Percentiles rank a stretch among this genome's conserved stretches.
phyloP scores from a whole-genome alignment of 2,888 invertebrate species.

The Plebejus argus region DNA sequence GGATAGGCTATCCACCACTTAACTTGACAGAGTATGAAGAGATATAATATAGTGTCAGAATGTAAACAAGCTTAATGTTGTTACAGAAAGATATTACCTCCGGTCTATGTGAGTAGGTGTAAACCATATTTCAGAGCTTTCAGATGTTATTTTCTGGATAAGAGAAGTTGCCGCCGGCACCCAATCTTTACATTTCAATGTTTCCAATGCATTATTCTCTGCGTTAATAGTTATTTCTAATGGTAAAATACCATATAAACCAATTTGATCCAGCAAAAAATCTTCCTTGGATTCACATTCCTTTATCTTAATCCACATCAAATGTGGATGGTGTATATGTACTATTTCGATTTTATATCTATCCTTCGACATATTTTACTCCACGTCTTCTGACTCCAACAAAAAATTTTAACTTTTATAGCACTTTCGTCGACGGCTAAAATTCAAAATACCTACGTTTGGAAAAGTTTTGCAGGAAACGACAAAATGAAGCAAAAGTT shows the following conservation, averaged over 20 bases:
- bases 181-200: conserved; percentile 52
- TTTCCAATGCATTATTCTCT: conserved; percentile 44
- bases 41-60: too few species aligned
- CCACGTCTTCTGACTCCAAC: not conserved
- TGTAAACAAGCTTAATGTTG: too few species aligned
- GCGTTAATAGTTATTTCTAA: conserved; percentile 48
- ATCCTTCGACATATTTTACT: conserved; percentile 45
- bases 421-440: not conserved
- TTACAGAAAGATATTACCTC: conserved; percentile 48
- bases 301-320: conserved; percentile 60
- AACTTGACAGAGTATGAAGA: too few species aligned
- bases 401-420: not conserved
- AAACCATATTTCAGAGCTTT: conserved; percentile 55
- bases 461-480: too few species aligned
- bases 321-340: conserved; percentile 59
- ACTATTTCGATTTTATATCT: conserved; percentile 59
- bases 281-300: conserved; percentile 42
- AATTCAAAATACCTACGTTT: not conserved
- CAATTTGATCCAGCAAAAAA: conserved; percentile 60
- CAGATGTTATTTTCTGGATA: conserved; percentile 50
- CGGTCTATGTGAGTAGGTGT: conserved; percentile 53
- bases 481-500: too few species aligned
- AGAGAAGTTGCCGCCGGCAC: conserved; percentile 50
- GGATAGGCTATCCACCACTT: too few species aligned
- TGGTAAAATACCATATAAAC: conserved; percentile 62